Conservation (phyloP, 2,113 vertebrate species). For the Maccullochella peelii region DNA sequence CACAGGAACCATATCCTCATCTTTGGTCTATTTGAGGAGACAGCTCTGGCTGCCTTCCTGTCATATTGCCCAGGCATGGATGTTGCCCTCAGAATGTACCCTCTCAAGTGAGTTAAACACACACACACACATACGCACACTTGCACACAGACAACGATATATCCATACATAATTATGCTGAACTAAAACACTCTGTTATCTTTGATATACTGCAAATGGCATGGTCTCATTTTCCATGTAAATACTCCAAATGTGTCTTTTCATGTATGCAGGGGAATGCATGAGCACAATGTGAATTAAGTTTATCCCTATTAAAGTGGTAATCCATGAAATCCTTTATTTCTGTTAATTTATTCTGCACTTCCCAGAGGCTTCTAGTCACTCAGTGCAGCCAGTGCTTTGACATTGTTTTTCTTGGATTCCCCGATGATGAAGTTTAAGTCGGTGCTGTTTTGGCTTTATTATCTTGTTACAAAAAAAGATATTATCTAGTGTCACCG, state of each 20-base stretch:
- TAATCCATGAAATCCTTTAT: conserved; percentile 30
- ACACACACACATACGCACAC: not conserved
- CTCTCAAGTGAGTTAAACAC: conserved; percentile 84
- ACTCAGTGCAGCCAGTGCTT: not conserved
- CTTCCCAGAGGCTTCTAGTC: not conserved
- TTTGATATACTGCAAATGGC: not conserved
- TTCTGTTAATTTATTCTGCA: conserved; percentile 2
- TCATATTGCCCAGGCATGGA: conserved; percentile 89
- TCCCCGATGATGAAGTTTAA: not conserved
- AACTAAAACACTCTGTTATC: not conserved
- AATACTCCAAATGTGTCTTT: not conserved
- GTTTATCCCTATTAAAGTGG: not conserved
- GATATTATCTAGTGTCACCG: not conserved
- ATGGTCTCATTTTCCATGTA: not conserved
- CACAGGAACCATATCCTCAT: conserved; percentile 86
- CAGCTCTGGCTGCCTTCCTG: conserved; percentile 85
- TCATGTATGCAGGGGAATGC: not conserved
- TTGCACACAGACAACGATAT: not conserved
- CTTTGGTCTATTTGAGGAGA: conserved; percentile 88
- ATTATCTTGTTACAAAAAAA: not conserved
- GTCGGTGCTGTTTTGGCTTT: not conserved
- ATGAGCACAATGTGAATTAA: conserved; percentile 3
- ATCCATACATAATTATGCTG: too few species aligned
- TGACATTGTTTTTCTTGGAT: not conserved
- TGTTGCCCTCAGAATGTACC: conserved; percentile 88